Base-by-base conservation (phyloP, 2,113 vertebrate genomes). In the Reinhardtius hippoglossoides region DNA sequence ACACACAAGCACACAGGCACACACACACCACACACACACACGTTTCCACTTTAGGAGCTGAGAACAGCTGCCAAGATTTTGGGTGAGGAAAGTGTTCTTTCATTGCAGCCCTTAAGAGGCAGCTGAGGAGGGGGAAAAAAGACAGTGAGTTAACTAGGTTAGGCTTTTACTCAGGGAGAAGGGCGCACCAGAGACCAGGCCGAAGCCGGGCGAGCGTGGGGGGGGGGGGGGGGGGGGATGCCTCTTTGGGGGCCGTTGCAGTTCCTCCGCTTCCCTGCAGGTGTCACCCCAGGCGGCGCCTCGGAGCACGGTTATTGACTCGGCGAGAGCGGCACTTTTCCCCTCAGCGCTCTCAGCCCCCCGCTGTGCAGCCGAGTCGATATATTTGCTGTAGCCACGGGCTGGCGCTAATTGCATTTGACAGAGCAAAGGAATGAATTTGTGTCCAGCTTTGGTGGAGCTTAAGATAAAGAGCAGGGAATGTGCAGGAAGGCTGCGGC, bases 401-500 rank as follows among this genome's bases (percentile, higher is more conserved):
- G 90, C 89, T 90, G 90, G 71, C 57, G 79, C 84, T 93, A 92
- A 93, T 92, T 93, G 87, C 84, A 80, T 93, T 90, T 92, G 92
- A 92, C 90, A 89, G 87, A 92, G 90, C 88, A 90, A 87, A 91
- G 88, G 87, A 90, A 91, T 89, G 88, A 88, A 92, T 91, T 84
- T 92, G 86, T 89, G 87, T 90, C 88, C 82, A 71, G 89, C 89
- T 90, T 89, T 86, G 80, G 83, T 72, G 82, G 44, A 84, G 86
- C 89, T 89, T 83, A 78, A 87, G 89, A 89, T 88, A 84, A 88
- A 89, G 68, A 88, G 87, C 64, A 18, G 72, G 66, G 60, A 79
- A 86, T 76, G 74, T 74, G 85, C 76, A 81, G 67, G 76, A 78
- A 74, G 44, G 72, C 52, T 64, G 69, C 78, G 5, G 27, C 15